These are phyloP conservation scores for Blera fallax DNA, from an alignment of 2,888 invertebrate genomes.

Conservation along the genomic window DNA sequence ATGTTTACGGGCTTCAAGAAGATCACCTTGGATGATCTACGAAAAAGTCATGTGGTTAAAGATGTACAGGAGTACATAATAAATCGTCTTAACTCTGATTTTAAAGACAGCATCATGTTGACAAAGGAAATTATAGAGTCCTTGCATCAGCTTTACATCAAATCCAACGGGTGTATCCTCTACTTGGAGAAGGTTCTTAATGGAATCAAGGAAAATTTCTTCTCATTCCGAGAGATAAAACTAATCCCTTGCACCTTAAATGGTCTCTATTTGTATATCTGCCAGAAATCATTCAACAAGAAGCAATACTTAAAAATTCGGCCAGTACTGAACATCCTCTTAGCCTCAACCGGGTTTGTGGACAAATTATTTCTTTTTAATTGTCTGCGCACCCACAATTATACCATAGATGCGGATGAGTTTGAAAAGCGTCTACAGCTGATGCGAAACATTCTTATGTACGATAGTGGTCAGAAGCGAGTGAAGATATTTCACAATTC, in stretches of 20 bases:
- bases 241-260: constrained; percentile 98
- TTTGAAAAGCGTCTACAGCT: constrained; percentile 90
- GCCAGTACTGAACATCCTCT: constrained; percentile 91
- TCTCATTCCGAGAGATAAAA: constrained; percentile 93
- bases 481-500: constrained; percentile 94
- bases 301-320: constrained; percentile 94
- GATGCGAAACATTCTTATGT: constrained; percentile 84
- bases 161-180: constrained; percentile 95
- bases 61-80: constrained; percentile 98
- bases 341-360: constrained; percentile 93
- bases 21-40: constrained; percentile 94
- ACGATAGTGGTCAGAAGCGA: constrained; percentile 77
- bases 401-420: constrained; percentile 89
- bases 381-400: constrained; percentile 91
- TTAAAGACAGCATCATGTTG: constrained; percentile 91
- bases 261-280: constrained; percentile 96
- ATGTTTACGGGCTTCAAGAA: constrained; percentile 95
- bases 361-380: constrained; percentile 91
- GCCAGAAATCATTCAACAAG: constrained; percentile 94
- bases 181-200: constrained; percentile 94
- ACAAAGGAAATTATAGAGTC: constrained; percentile 96
- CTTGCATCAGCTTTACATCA: constrained; percentile 96
- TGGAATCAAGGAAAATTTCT: constrained; percentile 96
- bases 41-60: constrained; percentile 93
- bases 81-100: constrained; percentile 93